Evolutionary conservation across 2,888 invertebrate species (phyloP).

Genomic region (Scelioninae gen. 1): DNA sequence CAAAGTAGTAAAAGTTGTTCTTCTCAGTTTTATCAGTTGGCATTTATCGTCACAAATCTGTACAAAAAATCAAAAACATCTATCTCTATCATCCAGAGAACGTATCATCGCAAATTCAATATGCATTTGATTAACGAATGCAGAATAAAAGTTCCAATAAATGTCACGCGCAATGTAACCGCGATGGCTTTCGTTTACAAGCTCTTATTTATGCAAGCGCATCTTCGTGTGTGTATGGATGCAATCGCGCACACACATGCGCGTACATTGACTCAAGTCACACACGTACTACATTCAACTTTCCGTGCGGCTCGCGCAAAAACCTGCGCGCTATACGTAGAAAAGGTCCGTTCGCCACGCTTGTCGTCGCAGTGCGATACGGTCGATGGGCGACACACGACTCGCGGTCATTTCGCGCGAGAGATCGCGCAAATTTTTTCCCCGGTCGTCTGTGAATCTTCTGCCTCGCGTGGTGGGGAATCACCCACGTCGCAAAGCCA

Average conservation of each 20-base stretch:
- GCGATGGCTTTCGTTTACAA: slow-evolving; percentile 8
- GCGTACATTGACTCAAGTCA: slow-evolving; percentile 13
- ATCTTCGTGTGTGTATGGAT: slow-evolving; percentile 2
- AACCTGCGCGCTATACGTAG: slow-evolving; percentile 56
- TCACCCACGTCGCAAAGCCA: no score
- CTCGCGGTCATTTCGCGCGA: slow-evolving; percentile 9
- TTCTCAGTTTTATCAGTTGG: not conserved
- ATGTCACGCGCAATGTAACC: not conserved
- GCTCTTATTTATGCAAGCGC: slow-evolving; percentile 14
- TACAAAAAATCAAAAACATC: not conserved
- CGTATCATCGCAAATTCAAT: not conserved
- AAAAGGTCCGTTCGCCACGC: slow-evolving; percentile 49
- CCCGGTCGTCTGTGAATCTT: not conserved
- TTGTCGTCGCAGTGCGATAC: slow-evolving; percentile 55
- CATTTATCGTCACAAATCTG: not conserved
- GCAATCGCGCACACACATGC: slow-evolving; percentile 20
- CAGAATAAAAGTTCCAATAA: not conserved
- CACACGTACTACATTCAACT: slow-evolving; percentile 5
- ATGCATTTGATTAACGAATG: slow-evolving; percentile 2
- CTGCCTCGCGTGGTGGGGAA: no score
- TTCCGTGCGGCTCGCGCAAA: slow-evolving; percentile 24
- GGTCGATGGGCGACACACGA: slow-evolving; percentile 50
- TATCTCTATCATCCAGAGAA: not conserved
- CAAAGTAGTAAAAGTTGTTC: slow-evolving; percentile 2
- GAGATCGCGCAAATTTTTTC: not conserved